Evolutionary conservation across 1,140 invertebrate genomes (phyloP).

Genomic region (Ephestia elutella): DNA sequence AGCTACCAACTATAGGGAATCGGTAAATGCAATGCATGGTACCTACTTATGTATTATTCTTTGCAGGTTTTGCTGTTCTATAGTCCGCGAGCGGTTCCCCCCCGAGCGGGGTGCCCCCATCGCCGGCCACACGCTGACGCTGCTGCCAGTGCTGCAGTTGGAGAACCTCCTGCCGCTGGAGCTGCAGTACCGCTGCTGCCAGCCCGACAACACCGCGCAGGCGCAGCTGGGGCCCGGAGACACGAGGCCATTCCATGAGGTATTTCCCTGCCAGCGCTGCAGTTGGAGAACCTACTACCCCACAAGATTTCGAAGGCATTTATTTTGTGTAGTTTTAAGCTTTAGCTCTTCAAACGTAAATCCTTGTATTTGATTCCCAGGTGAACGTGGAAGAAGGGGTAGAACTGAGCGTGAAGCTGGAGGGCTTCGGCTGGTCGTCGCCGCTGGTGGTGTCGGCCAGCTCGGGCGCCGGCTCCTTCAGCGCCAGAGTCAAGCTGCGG

Average conservation of each 20-base stretch:
- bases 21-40: too few species aligned
- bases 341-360: neutral
- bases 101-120: conserved; percentile 76
- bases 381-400: conserved; percentile 82
- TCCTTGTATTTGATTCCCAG: conserved; percentile 40
- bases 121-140: conserved; percentile 89
- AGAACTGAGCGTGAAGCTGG: conserved; percentile 83
- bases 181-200: conserved; percentile 78
- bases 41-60: neutral
- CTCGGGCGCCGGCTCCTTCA: conserved; percentile 67
- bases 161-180: conserved; percentile 86
- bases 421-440: conserved; percentile 86
- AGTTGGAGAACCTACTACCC: too few species aligned
- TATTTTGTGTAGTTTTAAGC: too few species aligned
- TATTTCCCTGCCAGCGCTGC: too few species aligned
- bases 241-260: conserved; percentile 58
- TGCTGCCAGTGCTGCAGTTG: conserved; percentile 89
- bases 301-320: too few species aligned
- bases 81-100: conserved; percentile 88
- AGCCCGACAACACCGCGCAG: conserved; percentile 2
- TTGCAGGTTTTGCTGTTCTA: conserved; percentile 85
- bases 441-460: conserved; percentile 58
- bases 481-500: conserved; percentile 68
- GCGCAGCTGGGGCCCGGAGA: conserved; percentile 38
- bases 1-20: too few species aligned